Conservation (phyloP, 2,888 invertebrate genomes). For the Agrochola lychnidis region DNA sequence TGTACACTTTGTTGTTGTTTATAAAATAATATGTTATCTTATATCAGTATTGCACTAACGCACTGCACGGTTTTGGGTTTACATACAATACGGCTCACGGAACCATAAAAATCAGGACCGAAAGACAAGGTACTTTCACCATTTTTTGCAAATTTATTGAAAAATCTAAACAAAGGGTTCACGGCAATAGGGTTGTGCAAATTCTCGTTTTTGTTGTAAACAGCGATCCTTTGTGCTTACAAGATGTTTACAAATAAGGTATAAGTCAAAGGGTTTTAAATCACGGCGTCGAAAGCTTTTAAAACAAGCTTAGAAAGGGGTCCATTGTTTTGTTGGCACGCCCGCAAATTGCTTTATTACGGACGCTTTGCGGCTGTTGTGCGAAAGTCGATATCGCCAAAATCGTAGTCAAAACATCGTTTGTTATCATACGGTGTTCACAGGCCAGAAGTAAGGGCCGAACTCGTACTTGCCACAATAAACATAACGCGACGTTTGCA, state of each 20-base stretch:
- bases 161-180: conserved; percentile 81
- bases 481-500: conserved; percentile 58
- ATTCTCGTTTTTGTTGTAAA: conserved; percentile 83
- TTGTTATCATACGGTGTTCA: conserved; percentile 80
- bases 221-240: conserved; percentile 85
- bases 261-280: conserved; percentile 90
- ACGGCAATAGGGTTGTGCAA: conserved; percentile 88
- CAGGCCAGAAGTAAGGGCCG: conserved; percentile 56
- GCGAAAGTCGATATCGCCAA: conserved; percentile 87
- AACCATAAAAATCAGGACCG: conserved; percentile 64
- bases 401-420: conserved; percentile 88
- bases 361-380: conserved; percentile 79
- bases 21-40: conserved; percentile 31
- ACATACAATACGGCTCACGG: conserved; percentile 35
- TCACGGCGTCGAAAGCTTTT: conserved; percentile 90
- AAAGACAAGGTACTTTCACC: conserved; percentile 79
- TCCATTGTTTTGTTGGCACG: conserved; percentile 88
- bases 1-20: conserved; percentile 24
- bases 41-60: conserved; percentile 20
- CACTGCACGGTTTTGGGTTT: conserved; percentile 37
- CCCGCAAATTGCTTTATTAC: conserved; percentile 90
- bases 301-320: conserved; percentile 88
- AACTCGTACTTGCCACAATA: conserved; percentile 60
- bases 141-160: conserved; percentile 73
- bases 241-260: conserved; percentile 89